Conservation (phyloP, 2,888 invertebrate species). For the Zeuzera pyrina region DNA sequence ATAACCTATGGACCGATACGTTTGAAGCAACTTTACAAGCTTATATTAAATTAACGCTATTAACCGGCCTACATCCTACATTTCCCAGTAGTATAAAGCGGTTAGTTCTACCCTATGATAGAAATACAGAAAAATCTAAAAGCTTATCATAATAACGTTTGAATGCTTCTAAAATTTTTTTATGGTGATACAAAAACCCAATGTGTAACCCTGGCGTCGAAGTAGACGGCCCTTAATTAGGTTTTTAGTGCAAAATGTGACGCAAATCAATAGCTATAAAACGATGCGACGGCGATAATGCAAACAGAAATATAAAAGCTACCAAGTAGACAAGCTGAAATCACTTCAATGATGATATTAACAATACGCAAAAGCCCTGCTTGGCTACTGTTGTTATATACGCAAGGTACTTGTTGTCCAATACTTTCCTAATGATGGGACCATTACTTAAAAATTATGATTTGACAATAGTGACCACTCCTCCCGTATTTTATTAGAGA, state of each 20-base stretch:
- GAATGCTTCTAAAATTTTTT: constrained; percentile 14
- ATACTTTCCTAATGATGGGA: too few species aligned
- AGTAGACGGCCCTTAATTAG: constrained; percentile 23
- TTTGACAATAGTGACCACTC: too few species aligned
- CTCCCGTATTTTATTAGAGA: too few species aligned
- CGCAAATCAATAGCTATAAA: constrained; percentile 37
- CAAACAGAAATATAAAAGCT: constrained; percentile 9
- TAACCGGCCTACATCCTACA: too few species aligned
- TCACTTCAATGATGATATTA: not conserved
- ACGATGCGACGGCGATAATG: constrained; percentile 8
- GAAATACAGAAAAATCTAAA: constrained; percentile 28
- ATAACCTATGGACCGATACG: constrained; percentile 9
- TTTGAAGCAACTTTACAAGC: too few species aligned
- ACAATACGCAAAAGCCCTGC: not conserved
- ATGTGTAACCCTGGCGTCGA: constrained; percentile 34
- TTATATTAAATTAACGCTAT: too few species aligned
- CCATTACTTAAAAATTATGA: too few species aligned
- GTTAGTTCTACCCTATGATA: constrained; percentile 26
- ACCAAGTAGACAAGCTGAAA: not conserved
- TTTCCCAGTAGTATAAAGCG: not conserved
- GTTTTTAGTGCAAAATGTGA: constrained; percentile 43
- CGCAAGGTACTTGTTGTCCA: too few species aligned
- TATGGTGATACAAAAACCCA: constrained; percentile 14
- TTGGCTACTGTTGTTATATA: too few species aligned
- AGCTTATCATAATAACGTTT: constrained; percentile 26